Percentiles rank a stretch among this genome's conserved stretches.
Evolutionary conservation across 2,797 vertebrate species (phyloP).

Genomic region (Bradypodion ventrale): DNA sequence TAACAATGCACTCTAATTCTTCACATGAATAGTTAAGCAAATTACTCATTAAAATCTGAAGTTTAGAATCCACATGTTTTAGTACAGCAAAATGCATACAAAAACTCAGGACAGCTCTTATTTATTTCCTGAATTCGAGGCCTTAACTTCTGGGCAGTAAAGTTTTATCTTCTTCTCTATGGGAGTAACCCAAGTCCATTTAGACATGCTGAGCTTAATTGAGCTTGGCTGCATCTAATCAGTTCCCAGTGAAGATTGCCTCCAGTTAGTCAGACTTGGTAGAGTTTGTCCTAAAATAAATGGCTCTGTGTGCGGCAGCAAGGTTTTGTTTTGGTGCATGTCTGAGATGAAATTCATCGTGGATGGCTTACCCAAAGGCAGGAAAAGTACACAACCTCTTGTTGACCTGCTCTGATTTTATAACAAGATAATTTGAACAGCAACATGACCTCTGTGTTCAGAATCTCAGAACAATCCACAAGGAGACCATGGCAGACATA

Average conservation of each 20-base stretch:
- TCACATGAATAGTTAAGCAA: background rate
- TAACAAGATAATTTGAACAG: conserved; percentile 7
- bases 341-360: background rate
- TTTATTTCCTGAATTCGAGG: conserved; percentile 5
- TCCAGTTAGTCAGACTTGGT: conserved; percentile 16
- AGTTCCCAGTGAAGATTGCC: conserved; percentile 16
- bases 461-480: background rate
- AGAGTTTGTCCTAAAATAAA: conserved; percentile 22
- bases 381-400: background rate
- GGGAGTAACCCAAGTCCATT: conserved; percentile 21
- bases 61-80: background rate
- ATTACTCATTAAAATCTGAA: background rate
- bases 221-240: conserved; percentile 33
- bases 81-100: background rate
- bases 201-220: conserved; percentile 29
- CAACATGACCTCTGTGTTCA: background rate
- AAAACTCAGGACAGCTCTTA: conserved; percentile 1
- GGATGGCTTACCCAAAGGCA: conserved; percentile 2
- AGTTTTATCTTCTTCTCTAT: conserved; percentile 15
- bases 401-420: background rate
- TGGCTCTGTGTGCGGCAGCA: background rate
- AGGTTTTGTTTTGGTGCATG: background rate
- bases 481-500: background rate
- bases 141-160: conserved; percentile 19
- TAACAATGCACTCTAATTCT: background rate